Percentiles rank a stretch among this genome's conserved stretches.
Evolutionary conservation across 2,797 vertebrate genomes (phyloP).

Genomic region (Pelobates cultripes): DNA sequence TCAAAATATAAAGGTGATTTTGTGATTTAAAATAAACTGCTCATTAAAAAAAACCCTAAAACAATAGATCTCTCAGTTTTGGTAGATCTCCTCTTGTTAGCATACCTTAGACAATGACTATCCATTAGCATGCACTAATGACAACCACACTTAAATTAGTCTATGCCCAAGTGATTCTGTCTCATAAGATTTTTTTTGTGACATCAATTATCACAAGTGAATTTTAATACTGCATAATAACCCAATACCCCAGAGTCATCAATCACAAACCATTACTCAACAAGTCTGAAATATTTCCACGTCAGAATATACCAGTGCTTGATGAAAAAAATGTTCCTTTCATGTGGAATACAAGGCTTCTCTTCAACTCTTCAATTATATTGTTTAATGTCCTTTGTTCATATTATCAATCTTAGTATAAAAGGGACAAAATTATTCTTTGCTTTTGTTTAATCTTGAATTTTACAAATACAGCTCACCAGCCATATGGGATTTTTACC

Average conservation of each 20-base stretch:
- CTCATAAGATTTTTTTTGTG: conserved; percentile 38
- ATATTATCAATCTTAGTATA: not conserved
- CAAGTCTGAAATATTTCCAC: conserved; percentile 21
- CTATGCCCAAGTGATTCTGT: conserved; percentile 15
- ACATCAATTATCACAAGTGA: conserved; percentile 50
- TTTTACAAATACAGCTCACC: no score
- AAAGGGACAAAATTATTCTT: no score
- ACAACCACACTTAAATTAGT: conserved; percentile 21
- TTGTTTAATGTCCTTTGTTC: not conserved
- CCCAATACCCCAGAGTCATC: conserved; percentile 26
- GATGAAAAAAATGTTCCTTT: conserved; percentile 25
- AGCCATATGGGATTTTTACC: no score
- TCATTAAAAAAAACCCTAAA: no score
- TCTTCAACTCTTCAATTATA: not conserved
- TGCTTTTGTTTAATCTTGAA: no score
- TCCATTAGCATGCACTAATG: conserved; percentile 34
- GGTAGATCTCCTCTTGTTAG: conserved; percentile 9
- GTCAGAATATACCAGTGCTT: conserved; percentile 11
- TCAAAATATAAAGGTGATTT: no score
- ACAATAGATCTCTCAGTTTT: conserved; percentile 6
- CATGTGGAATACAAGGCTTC: conserved; percentile 1
- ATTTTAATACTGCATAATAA: conserved; percentile 51
- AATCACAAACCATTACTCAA: conserved; percentile 43
- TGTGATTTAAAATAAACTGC: no score
- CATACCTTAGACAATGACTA: conserved; percentile 9